Evolutionary conservation across 2,113 vertebrate species (phyloP).

Genomic region (Pipra filicauda): DNA sequence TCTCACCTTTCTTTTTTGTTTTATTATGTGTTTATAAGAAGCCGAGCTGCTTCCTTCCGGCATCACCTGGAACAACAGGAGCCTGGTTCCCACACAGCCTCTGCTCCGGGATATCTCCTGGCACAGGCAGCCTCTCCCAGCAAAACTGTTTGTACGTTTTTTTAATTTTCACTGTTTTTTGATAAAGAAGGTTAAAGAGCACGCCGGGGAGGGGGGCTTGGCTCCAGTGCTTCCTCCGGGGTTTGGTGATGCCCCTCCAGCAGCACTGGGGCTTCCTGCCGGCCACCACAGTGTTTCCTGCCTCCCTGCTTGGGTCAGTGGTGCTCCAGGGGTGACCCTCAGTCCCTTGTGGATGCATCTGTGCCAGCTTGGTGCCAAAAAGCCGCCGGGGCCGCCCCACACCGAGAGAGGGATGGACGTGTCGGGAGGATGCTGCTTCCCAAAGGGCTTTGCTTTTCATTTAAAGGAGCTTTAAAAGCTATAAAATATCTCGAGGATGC

Average conservation of each 20-base stretch:
- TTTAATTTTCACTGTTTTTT: not conserved
- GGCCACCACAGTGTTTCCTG: not conserved
- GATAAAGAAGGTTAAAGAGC: not conserved
- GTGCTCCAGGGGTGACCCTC: not conserved
- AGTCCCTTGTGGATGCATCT: not conserved
- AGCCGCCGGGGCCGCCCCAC: not conserved
- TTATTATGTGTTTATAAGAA: not conserved
- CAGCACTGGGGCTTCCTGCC: not conserved
- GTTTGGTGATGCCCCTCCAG: not conserved
- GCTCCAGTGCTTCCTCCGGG: not conserved
- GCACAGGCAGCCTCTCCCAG: not conserved
- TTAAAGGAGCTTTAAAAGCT: not conserved
- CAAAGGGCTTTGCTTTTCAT: not conserved
- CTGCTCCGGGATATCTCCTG: not conserved
- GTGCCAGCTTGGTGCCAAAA: rapidly evolving
- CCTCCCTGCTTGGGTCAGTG: not conserved
- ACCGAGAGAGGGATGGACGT: not conserved
- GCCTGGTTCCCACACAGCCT: not conserved
- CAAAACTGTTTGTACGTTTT: not conserved
- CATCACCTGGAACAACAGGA: not conserved
- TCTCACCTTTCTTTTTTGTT: conserved; percentile 16
- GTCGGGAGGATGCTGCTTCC: not conserved
- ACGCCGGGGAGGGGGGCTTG: rapidly evolving
- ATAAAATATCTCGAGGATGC: not conserved
- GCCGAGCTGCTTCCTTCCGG: not conserved